Base-by-base conservation (phyloP, 2,797 vertebrate species). In the Rhynchotus rufescens region DNA sequence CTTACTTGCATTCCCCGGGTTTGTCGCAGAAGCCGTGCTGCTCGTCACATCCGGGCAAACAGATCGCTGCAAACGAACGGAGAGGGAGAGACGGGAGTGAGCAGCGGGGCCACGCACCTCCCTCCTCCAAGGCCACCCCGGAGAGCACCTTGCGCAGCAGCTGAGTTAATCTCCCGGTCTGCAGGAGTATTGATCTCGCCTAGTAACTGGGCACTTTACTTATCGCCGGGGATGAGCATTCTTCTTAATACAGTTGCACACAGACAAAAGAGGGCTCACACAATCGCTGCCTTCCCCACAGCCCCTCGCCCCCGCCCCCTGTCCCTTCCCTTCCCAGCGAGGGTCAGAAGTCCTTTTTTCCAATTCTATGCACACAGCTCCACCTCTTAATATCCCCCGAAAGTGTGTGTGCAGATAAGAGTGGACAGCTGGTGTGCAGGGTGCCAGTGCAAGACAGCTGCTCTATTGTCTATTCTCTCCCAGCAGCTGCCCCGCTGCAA, bases 391-490 rank as follows among this genome's bases (percentile, higher is more conserved):
- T 98, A 98, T 98, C 98, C 94, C 97, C 97, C 98, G 97, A 97
- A 96, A 98, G 98, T 98, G 96, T 95, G 95, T 93, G 94, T 94
- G 98, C 97, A 98, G 99, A 99, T 99, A 99, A 99, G 99, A 99
- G 98, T 99, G 98, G 99, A 99, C 99, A 99, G 99, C 99, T 99
- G 99, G 99, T 98, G 98, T 99, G 98, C 99, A 99, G 98, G 98
- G 98, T 98, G 98, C 99, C 98, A 99, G 98, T 98, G 98, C 98
- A 97, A 98, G 99, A 99, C 99, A 99, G 99, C 99, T 99, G 99
- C 99, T 98, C 99, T 97, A 99, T 99, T 99, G 99, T 99, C 98
- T 99, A 98, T 98, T 98, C 98, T 99, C 98, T 99, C 98, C 98
- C 98, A 98, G 99, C 99, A 99, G 99, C 99, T 99, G 99, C 99